A percentile compares a stretch with the other conserved stretches of the same genome.
Evolutionary conservation across 2,797 vertebrate genomes (phyloP).

Genomic region (Syngnathus rostellatus): DNA sequence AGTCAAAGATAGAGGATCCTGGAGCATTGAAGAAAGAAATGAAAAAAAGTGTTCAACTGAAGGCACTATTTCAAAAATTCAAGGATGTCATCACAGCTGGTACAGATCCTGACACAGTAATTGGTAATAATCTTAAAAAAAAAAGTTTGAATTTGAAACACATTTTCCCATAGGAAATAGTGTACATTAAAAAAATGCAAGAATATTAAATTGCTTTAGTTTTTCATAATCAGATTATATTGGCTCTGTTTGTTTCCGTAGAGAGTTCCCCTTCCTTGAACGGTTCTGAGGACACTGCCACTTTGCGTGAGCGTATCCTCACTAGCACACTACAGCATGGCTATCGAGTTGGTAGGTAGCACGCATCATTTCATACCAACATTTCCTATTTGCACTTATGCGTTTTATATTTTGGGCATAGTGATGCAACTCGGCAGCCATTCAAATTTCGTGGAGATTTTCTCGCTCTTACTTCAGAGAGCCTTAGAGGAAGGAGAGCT

Average conservation of each 20-base stretch:
- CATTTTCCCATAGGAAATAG: neutral
- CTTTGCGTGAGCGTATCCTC: slow-evolving; percentile 71
- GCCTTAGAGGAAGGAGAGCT: slow-evolving; percentile 74
- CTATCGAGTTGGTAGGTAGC: slow-evolving; percentile 64
- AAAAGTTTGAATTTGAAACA: neutral
- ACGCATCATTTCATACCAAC: neutral
- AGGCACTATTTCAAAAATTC: slow-evolving; percentile 67
- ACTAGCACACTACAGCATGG: slow-evolving; percentile 63
- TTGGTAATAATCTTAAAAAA: slow-evolving; percentile 30
- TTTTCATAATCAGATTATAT: neutral
- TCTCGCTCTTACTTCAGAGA: slow-evolving; percentile 76
- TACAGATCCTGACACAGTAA: slow-evolving; percentile 3
- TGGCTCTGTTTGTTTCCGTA: slow-evolving; percentile 12
- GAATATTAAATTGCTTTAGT: neutral
- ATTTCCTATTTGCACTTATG: slow-evolving; percentile 5
- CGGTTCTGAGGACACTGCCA: slow-evolving; percentile 62
- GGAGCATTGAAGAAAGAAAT: slow-evolving; percentile 28
- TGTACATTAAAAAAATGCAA: too few relatives aligned
- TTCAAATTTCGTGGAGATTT: slow-evolving; percentile 80
- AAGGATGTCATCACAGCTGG: slow-evolving; percentile 41
- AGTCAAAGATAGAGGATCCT: slow-evolving; percentile 14
- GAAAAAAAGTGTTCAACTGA: slow-evolving; percentile 71
- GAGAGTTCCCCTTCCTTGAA: slow-evolving; percentile 37
- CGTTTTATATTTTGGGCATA: slow-evolving; percentile 42
- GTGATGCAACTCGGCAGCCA: slow-evolving; percentile 80